phyloP scores from a whole-genome alignment of 2,113 vertebrate species.

The Leucopsar rothschildi region DNA sequence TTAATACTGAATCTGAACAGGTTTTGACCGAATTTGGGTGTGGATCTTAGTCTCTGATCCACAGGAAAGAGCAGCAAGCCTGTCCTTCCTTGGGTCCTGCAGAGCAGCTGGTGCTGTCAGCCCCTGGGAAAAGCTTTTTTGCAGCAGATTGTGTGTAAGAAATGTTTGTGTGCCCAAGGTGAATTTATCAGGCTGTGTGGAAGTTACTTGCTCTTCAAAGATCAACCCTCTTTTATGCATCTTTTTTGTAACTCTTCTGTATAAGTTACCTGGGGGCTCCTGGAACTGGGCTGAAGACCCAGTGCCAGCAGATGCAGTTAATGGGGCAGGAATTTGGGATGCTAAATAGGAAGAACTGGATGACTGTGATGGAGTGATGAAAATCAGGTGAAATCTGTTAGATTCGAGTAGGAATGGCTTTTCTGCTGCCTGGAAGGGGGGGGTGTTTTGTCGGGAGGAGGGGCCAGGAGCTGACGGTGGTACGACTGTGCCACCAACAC shows the following conservation, averaged over 20 bases:
- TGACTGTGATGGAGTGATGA: background rate
- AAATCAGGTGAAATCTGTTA: background rate
- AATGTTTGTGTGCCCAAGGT: background rate
- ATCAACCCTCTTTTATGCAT: background rate
- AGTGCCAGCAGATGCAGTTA: background rate
- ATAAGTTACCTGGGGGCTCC: background rate
- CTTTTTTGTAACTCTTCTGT: background rate
- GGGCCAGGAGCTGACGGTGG: background rate
- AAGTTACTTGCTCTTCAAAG: background rate
- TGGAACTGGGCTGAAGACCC: background rate
- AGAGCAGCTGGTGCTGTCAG: background rate
- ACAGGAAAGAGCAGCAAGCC: background rate
- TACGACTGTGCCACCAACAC: rapidly evolving
- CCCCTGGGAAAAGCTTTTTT: background rate
- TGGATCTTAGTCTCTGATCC: background rate
- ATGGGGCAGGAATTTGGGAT: background rate
- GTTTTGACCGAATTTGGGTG: background rate
- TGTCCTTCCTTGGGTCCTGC: background rate
- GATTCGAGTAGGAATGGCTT: background rate
- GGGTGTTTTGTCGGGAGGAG: rapidly evolving
- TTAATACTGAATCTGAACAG: background rate
- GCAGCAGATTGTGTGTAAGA: background rate
- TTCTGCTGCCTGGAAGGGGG: background rate
- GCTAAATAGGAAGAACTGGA: background rate
- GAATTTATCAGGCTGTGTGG: background rate